phyloP scores from a whole-genome alignment of 2,113 vertebrate genomes.

The Cinclus cinclus region DNA sequence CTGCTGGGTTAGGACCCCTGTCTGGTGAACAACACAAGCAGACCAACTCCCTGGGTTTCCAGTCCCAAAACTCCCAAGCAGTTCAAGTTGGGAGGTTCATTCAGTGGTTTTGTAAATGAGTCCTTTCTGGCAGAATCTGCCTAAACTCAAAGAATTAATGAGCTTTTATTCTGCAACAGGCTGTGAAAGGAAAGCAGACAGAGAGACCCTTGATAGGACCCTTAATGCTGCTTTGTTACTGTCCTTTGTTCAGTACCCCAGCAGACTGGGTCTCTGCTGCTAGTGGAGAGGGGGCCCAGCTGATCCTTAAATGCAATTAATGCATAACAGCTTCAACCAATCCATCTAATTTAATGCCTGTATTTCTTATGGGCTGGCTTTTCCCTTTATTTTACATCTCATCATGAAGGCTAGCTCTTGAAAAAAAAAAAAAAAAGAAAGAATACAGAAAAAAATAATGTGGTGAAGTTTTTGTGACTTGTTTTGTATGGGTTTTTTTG shows the following conservation, averaged over 20 bases:
- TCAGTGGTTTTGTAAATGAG: neutral
- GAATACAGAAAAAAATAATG: neutral
- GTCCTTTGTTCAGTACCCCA: neutral
- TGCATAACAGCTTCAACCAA: neutral
- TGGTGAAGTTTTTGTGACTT: neutral
- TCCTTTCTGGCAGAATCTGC: neutral
- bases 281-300: neutral
- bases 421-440: neutral
- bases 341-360: slow-evolving; percentile 18
- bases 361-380: neutral
- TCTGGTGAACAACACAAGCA: neutral
- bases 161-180: neutral
- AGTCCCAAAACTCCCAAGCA: neutral
- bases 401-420: neutral
- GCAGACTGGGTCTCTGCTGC: neutral
- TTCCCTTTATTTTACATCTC: neutral
- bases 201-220: neutral
- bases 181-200: neutral
- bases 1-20: rapidly evolving
- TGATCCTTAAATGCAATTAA: slow-evolving; percentile 50
- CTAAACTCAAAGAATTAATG: slow-evolving; percentile 4
- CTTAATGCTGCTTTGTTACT: neutral
- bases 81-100: neutral
- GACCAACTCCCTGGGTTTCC: neutral
- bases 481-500: rapidly evolving